A percentile compares a stretch with the other conserved stretches of the same genome.
Conservation (phyloP, 2,888 invertebrate species). For the Erebia epiphron region DNA sequence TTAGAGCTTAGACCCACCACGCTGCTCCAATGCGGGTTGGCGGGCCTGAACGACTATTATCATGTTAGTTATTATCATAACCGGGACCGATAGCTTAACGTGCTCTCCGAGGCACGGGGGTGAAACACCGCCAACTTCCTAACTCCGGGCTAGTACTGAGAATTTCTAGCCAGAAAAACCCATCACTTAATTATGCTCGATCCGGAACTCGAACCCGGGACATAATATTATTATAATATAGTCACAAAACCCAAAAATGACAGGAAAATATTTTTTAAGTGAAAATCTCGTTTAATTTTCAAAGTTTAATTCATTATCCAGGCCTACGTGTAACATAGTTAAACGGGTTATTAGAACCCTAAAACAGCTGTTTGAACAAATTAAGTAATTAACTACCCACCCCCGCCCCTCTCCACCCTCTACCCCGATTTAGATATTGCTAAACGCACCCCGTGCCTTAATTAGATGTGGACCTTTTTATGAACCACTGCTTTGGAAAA, state of each 20-base stretch:
- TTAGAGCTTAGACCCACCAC: too few relatives aligned
- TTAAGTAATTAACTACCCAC: constrained; percentile 33
- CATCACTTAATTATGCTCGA: too few relatives aligned
- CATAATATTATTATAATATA: too few relatives aligned
- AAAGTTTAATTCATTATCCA: constrained; percentile 8
- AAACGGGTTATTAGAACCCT: constrained; percentile 28
- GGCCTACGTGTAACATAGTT: constrained; percentile 12
- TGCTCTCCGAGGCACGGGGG: too few relatives aligned
- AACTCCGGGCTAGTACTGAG: too few relatives aligned
- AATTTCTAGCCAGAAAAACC: too few relatives aligned
- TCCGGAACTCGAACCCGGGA: too few relatives aligned
- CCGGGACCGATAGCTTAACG: too few relatives aligned
- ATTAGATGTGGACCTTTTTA: constrained; percentile 63
- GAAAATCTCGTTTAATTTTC: constrained; percentile 1
- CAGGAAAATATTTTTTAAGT: neutral
- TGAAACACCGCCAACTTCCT: too few relatives aligned
- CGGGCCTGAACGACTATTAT: too few relatives aligned
- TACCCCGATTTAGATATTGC: constrained; percentile 50
- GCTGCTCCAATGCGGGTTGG: too few relatives aligned
- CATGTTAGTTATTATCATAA: too few relatives aligned
- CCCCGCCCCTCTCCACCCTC: neutral
- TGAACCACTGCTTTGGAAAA: constrained; percentile 50
- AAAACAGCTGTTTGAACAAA: constrained; percentile 33
- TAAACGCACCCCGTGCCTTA: constrained; percentile 48
- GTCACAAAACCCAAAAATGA: neutral